Percentiles rank a stretch among this genome's conserved stretches.
Conservation (phyloP, 2,888 invertebrate genomes). For the Troilus luridus region DNA sequence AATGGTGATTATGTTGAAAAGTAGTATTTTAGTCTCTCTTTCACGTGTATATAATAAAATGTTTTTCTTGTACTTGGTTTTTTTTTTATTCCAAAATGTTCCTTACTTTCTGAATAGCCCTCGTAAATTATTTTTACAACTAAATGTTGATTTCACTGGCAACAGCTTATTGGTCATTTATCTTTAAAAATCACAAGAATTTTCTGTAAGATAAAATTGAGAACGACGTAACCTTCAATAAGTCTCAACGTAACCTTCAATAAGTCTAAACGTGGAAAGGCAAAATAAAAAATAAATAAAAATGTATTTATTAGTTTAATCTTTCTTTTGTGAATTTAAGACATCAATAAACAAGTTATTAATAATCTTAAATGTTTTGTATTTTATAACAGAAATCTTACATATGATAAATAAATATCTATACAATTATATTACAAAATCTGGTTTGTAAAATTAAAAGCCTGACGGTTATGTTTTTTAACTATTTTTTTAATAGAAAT, state of each 20-base stretch:
- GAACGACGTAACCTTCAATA: not conserved
- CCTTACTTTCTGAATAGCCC: no score
- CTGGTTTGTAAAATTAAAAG: not conserved
- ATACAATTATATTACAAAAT: conserved; percentile 27
- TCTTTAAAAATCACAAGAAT: not conserved
- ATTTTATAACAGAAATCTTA: not conserved
- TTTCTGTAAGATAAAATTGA: not conserved
- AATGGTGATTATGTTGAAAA: no score
- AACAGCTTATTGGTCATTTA: not conserved
- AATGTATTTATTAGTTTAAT: not conserved
- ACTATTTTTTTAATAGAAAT: not conserved
- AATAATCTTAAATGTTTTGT: not conserved
- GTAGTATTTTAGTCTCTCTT: no score
- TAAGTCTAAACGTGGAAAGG: not conserved
- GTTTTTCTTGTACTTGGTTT: no score
- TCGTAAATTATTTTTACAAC: not conserved
- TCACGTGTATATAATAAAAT: no score
- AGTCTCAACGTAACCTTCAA: not conserved
- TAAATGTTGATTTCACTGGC: not conserved
- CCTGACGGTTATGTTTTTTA: not conserved
- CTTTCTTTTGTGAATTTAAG: not conserved
- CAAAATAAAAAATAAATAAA: not conserved
- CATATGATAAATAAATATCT: conserved; percentile 8
- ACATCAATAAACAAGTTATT: not conserved
- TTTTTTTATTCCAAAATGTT: no score